Conservation (phyloP, 2,888 invertebrate genomes). For the Notodonta dromedarius region DNA sequence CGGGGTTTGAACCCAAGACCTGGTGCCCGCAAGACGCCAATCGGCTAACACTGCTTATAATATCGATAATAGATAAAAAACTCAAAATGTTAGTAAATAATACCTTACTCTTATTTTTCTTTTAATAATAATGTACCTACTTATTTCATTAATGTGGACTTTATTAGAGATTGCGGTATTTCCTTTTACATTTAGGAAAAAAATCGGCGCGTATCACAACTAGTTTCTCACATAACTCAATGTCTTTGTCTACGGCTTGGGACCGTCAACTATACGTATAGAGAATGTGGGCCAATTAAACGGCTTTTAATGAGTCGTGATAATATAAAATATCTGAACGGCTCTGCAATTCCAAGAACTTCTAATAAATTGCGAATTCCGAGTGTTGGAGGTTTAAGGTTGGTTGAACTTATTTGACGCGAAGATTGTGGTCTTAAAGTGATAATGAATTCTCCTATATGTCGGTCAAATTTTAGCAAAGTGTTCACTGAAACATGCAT, state of each 20-base stretch:
- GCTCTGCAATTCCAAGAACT: slow-evolving; percentile 44
- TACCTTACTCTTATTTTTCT: neutral
- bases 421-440: slow-evolving; percentile 2
- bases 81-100: too few species aligned
- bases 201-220: slow-evolving; percentile 8
- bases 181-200: slow-evolving; percentile 10
- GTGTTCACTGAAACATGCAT: too few species aligned
- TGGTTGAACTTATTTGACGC: slow-evolving; percentile 2
- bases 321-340: slow-evolving; percentile 43
- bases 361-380: slow-evolving; percentile 45
- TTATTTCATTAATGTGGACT: too few species aligned
- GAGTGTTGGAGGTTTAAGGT: slow-evolving; percentile 17
- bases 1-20: too few species aligned
- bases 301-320: slow-evolving; percentile 46
- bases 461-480: neutral
- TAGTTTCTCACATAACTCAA: slow-evolving; percentile 29
- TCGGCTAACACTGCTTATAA: too few species aligned
- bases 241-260: slow-evolving; percentile 19
- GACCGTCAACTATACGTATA: slow-evolving; percentile 25
- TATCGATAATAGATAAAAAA: too few species aligned
- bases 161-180: slow-evolving; percentile 8
- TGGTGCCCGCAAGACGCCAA: too few species aligned
- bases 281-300: slow-evolving; percentile 64
- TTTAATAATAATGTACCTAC: neutral
- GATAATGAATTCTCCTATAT: neutral